phyloP scores from a whole-genome alignment of 1,140 invertebrate genomes.

The Littorina saxatilis region DNA sequence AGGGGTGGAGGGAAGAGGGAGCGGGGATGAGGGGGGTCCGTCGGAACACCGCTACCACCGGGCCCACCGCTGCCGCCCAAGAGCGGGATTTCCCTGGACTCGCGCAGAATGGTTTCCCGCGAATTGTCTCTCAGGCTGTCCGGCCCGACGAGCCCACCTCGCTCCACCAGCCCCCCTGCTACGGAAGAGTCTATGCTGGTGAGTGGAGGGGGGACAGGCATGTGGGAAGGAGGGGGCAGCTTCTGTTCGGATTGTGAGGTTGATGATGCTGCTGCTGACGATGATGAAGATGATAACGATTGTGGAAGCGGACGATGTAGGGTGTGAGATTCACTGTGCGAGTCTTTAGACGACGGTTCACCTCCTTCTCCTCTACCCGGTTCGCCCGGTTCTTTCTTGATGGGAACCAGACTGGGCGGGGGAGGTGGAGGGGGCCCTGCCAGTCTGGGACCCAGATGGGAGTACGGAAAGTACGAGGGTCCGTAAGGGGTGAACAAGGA shows the following conservation, averaged over 20 bases:
- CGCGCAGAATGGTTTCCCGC: constrained; percentile 33
- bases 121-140: constrained; percentile 34
- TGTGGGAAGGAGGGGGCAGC: constrained; percentile 29
- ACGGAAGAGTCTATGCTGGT: constrained; percentile 38
- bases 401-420: constrained; percentile 48
- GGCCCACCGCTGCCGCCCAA: constrained; percentile 2
- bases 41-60: not conserved
- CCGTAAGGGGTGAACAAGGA: constrained; percentile 60
- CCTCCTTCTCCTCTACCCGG: not conserved
- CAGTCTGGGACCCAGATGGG: constrained; percentile 36
- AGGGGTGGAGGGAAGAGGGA: constrained; percentile 22
- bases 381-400: constrained; percentile 48
- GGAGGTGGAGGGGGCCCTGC: constrained; percentile 44
- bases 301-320: constrained; percentile 38
- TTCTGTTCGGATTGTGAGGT: constrained; percentile 19
- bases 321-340: constrained; percentile 23
- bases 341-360: not conserved
- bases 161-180: not conserved
- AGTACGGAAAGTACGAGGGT: constrained; percentile 77
- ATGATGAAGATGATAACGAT: constrained; percentile 19
- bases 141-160: not conserved
- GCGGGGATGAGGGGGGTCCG: not conserved
- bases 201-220: constrained; percentile 40
- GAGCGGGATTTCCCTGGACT: constrained; percentile 41
- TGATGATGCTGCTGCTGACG: constrained; percentile 26